These are phyloP conservation scores for Heliconius erato DNA, from an alignment of 2,888 invertebrate species.

Conservation along the genomic window DNA sequence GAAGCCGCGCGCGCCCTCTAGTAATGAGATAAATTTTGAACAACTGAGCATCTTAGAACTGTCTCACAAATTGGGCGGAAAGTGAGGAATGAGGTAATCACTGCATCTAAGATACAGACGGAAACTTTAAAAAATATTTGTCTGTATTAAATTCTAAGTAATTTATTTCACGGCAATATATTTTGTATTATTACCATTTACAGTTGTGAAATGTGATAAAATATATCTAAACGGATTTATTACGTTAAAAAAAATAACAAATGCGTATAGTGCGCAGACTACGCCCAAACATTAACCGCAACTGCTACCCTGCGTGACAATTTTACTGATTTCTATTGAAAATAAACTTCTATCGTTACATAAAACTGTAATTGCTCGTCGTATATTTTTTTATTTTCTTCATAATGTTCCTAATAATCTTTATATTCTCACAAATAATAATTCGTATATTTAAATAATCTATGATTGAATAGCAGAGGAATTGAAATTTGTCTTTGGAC, in stretches of 20 bases:
- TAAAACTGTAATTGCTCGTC: neutral
- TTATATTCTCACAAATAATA: neutral
- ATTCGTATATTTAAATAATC: too few relatives aligned
- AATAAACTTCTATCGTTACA: slow-evolving; percentile 9
- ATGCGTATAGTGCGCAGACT: neutral
- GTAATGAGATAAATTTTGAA: too few relatives aligned
- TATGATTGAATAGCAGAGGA: too few relatives aligned
- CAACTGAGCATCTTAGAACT: too few relatives aligned
- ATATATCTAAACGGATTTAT: neutral
- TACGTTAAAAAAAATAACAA: neutral
- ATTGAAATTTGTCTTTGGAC: too few relatives aligned
- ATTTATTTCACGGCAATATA: neutral
- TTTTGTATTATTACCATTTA: neutral
- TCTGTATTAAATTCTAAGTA: neutral
- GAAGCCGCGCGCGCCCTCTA: too few relatives aligned
- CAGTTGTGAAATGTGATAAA: neutral
- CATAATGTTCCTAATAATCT: neutral
- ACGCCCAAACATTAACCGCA: slow-evolving; percentile 19
- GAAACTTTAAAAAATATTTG: neutral
- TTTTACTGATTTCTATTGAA: slow-evolving; percentile 30
- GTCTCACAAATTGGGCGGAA: too few relatives aligned
- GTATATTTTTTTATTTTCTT: neutral
- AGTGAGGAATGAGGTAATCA: too few relatives aligned
- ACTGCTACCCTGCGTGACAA: slow-evolving; percentile 37
- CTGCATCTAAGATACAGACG: neutral